Evolutionary conservation across 1,140 invertebrate species (phyloP).

Genomic region (Pentalonia nigronervosa): DNA sequence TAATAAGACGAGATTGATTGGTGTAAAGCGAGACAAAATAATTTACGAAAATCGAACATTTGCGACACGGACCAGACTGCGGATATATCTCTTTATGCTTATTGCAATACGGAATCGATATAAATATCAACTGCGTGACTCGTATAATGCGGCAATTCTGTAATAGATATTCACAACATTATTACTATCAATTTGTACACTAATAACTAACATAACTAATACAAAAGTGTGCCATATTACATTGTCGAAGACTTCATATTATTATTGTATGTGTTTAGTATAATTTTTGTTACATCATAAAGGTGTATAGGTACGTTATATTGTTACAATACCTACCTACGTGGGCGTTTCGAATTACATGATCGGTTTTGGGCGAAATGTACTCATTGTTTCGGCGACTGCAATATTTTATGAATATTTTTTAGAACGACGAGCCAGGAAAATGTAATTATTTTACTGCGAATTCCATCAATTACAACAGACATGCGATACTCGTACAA

Average conservation of each 20-base stretch:
- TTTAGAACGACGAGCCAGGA: no score
- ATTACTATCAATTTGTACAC: background rate
- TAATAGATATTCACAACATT: background rate
- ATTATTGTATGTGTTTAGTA: background rate
- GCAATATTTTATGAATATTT: background rate
- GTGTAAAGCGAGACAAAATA: background rate
- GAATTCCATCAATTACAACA: no score
- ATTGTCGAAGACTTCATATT: background rate
- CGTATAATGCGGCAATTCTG: background rate
- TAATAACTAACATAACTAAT: background rate
- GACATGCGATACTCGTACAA: background rate
- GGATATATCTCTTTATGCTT: background rate
- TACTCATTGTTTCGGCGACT: background rate
- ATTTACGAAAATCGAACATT: background rate
- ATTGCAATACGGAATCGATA: conserved; percentile 17
- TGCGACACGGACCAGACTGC: background rate
- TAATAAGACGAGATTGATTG: conserved; percentile 11
- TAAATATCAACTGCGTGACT: background rate
- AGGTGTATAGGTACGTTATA: no score
- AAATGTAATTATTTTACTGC: background rate
- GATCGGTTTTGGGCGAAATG: background rate
- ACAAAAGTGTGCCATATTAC: background rate
- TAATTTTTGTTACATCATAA: background rate
- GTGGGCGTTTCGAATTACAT: background rate
- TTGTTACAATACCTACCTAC: background rate